Evolutionary conservation across 2,888 invertebrate species (phyloP).

Genomic region (Trichopoda pennipes): DNA sequence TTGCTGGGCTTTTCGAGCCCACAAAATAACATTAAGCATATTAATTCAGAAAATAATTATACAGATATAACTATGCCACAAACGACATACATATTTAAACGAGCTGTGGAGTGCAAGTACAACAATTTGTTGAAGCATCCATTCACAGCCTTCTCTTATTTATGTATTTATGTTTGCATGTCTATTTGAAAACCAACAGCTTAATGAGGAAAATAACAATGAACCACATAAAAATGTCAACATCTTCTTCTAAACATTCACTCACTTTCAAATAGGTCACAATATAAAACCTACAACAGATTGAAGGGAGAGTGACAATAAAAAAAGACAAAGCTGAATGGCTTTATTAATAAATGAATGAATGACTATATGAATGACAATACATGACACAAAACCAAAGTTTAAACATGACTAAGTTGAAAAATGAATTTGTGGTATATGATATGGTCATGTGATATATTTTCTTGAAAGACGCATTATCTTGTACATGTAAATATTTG

Average conservation of each 20-base stretch:
- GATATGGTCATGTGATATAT: conserved; percentile 29
- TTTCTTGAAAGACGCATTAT: background rate
- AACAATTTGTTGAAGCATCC: too few species aligned
- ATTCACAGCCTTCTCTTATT: background rate
- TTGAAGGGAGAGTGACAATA: background rate
- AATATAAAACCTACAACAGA: background rate
- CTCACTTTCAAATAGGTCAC: conserved; percentile 1
- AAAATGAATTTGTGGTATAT: conserved; percentile 38
- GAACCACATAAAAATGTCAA: background rate
- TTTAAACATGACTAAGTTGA: conserved; percentile 37
- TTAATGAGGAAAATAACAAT: conserved; percentile 48
- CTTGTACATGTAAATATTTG: background rate
- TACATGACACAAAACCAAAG: conserved; percentile 60
- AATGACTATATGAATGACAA: conserved; percentile 13
- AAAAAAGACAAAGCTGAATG: background rate
- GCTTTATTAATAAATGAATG: conserved; percentile 17
- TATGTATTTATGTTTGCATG: background rate
- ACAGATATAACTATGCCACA: too few species aligned
- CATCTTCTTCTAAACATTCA: background rate
- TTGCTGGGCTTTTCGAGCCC: too few species aligned
- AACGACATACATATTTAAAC: too few species aligned
- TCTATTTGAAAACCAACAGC: conserved; percentile 22
- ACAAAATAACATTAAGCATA: too few species aligned
- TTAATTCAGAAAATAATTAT: too few species aligned
- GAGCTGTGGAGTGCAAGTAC: too few species aligned